Base-by-base conservation (phyloP, 2,797 vertebrate genomes). In the Pseudomugil gertrudae region DNA sequence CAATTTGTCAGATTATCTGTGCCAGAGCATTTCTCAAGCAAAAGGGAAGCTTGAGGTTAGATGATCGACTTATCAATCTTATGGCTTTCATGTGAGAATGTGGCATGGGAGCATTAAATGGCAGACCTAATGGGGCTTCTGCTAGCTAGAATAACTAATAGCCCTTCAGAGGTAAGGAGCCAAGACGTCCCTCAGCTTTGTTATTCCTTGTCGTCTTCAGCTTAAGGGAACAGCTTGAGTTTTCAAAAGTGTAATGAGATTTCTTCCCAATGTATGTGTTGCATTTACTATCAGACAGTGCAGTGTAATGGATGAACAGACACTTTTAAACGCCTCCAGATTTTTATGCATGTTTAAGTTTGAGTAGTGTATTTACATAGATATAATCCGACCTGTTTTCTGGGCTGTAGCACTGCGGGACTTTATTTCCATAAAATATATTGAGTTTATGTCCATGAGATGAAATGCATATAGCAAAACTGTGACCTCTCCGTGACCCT, bases 131-230 rank as follows among this genome's bases (percentile, higher is more conserved):
- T 90, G 80, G 80, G 82, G 86, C 86, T 90, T 87, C 90, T 79
- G 84, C 82, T 81, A 75, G 86, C 83, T 82, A 62, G 89, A 91
- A 93, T 92, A 91, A 91, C 90, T 92, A 92, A 92, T 91, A 89
- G 80, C 75, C 85, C 86, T 87, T 88, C 88, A 84, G 87, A 86
- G 84, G 84, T 81, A 86, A 82, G 81, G 84, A 90, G 84, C 79
- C 67, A 73, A 86, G 79, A 84, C 84, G 80, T 86, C 69, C 72
- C 85, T 80, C 78, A 66, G 85, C 84, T 86, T 80, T 89, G 83
- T 90, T 91, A 90, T 85, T 85, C 78, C 73, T 78, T 74, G 77
- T 79, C 79, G 80, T 89, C 83, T 72, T 30, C 80, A 86, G 79
- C 88, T 90, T 78, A 57, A 69, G 74, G 81, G 80, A 83, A 77